Evolutionary conservation across 1,140 invertebrate genomes (phyloP).

Genomic region (Pygmarrhopalites habei): DNA sequence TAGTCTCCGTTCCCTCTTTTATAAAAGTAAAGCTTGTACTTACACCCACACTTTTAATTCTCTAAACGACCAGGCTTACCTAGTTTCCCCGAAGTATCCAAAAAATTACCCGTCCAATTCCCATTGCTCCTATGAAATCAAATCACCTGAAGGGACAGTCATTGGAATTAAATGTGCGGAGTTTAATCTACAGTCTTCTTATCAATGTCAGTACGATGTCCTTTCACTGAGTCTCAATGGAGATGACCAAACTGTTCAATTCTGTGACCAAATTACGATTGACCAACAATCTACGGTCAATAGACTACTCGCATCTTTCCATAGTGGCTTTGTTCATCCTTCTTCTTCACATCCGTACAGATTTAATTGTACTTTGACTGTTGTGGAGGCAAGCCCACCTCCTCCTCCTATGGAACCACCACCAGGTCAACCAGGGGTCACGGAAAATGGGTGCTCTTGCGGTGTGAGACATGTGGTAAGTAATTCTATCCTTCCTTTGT

Average conservation of each 20-base stretch:
- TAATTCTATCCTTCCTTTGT: neutral
- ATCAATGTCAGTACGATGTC: neutral
- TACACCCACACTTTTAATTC: neutral
- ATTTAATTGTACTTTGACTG: neutral
- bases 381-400: neutral
- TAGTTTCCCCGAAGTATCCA: constrained; percentile 13
- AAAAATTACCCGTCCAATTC: constrained; percentile 16
- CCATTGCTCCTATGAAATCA: constrained; percentile 17
- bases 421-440: neutral
- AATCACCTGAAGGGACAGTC: constrained; percentile 15
- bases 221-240: neutral
- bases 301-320: neutral
- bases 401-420: too few relatives aligned
- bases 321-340: neutral
- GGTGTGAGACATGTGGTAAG: neutral
- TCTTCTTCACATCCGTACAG: neutral
- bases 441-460: neutral
- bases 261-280: neutral
- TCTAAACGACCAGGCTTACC: neutral
- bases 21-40: neutral
- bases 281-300: neutral
- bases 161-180: constrained; percentile 21
- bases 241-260: neutral
- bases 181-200: constrained; percentile 22
- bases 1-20: too few relatives aligned